phyloP scores from a whole-genome alignment of 2,797 vertebrate genomes.

The Typhlichthys subterraneus region DNA sequence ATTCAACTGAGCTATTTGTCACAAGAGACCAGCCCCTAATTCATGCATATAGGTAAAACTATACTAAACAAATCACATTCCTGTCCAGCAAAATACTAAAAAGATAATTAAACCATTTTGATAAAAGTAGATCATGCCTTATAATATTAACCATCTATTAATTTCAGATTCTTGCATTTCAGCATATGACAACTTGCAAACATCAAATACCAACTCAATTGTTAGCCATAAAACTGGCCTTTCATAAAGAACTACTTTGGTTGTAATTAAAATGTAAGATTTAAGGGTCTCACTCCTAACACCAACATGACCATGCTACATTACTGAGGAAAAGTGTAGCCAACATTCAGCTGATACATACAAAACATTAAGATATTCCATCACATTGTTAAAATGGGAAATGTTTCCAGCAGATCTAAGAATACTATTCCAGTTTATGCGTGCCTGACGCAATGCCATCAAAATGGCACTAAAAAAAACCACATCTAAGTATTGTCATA shows the following conservation, averaged over 20 bases:
- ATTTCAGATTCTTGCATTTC: conserved; percentile 17
- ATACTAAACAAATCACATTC: conserved; percentile 45
- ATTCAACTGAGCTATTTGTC: conserved; percentile 54
- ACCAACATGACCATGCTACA: conserved; percentile 42
- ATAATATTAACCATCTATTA: conserved; percentile 29
- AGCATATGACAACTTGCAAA: conserved; percentile 27
- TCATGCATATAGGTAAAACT: conserved; percentile 52
- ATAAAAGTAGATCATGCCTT: conserved; percentile 42
- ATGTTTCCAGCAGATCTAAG: conserved; percentile 50
- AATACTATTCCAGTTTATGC: conserved; percentile 58
- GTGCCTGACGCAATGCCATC: conserved; percentile 65
- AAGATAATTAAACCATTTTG: conserved; percentile 40
- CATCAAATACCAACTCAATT: conserved; percentile 30
- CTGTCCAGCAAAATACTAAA: conserved; percentile 33
- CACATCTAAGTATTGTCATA: conserved; percentile 83
- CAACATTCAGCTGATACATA: neutral
- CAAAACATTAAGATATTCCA: conserved; percentile 34
- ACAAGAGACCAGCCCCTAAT: conserved; percentile 74
- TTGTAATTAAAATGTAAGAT: conserved; percentile 16
- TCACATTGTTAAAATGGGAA: conserved; percentile 46
- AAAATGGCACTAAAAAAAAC: conserved; percentile 44
- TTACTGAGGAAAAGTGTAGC: conserved; percentile 8
- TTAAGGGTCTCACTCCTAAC: conserved; percentile 41
- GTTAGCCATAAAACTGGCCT: conserved; percentile 77
- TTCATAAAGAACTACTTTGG: conserved; percentile 38